phyloP scores from a whole-genome alignment of 2,797 vertebrate species.

The Toxotes lorentzi region DNA sequence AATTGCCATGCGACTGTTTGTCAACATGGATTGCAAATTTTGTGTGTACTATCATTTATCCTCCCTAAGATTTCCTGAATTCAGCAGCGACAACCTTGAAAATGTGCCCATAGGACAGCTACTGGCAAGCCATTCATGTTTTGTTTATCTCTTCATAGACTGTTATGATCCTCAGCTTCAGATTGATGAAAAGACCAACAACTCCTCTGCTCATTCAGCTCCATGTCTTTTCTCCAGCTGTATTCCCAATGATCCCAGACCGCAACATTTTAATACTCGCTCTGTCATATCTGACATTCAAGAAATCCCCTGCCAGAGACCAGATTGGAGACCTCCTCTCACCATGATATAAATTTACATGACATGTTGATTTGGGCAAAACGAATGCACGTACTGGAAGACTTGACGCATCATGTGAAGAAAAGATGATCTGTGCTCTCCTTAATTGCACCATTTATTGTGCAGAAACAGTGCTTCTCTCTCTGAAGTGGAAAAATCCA shows the following conservation, averaged over 20 bases:
- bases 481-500: constrained; percentile 75
- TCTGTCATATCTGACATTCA: constrained; percentile 57
- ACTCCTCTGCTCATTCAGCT: constrained; percentile 7
- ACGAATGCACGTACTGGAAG: constrained; percentile 36
- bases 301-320: constrained; percentile 37
- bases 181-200: constrained; percentile 14
- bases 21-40: neutral
- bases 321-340: constrained; percentile 46
- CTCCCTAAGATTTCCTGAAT: neutral
- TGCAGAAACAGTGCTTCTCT: constrained; percentile 30
- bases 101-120: neutral
- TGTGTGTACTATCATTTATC: neutral
- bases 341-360: constrained; percentile 53
- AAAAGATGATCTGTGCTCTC: constrained; percentile 13
- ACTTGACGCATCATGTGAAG: constrained; percentile 32
- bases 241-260: constrained; percentile 40
- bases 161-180: constrained; percentile 13
- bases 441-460: constrained; percentile 37
- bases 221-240: constrained; percentile 63
- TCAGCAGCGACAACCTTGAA: neutral
- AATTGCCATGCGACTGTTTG: neutral
- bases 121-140: neutral
- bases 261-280: constrained; percentile 44
- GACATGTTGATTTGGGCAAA: constrained; percentile 41
- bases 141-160: constrained; percentile 10